Percentiles rank a stretch among this genome's conserved stretches.
Evolutionary conservation across 30 jellyfish, hydroid and myxozoan genomes (phyloP).

Genomic region (Aurelia sp.): DNA sequence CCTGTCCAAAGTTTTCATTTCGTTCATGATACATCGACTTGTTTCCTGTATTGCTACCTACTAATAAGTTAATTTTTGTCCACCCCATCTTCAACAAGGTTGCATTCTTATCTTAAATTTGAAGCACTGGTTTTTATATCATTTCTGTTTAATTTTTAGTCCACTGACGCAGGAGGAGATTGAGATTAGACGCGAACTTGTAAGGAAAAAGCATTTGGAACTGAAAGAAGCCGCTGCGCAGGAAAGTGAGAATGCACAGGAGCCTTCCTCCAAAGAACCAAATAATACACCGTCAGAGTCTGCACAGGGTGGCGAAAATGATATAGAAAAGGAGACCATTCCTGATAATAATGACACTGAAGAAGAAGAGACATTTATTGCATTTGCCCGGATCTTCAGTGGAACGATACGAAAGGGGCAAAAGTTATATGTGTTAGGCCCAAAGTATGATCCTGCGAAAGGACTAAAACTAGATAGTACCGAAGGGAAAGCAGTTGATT

Average conservation of each 20-base stretch:
- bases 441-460: constrained; percentile 85
- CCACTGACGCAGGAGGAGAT: constrained; percentile 86
- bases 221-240: constrained; percentile 41
- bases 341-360: not conserved
- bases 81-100: no score
- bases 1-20: no score
- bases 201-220: constrained; percentile 61
- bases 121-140: not conserved
- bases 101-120: no score
- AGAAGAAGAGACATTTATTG: constrained; percentile 78
- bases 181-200: constrained; percentile 74
- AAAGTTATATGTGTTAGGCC: constrained; percentile 83
- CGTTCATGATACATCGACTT: no score
- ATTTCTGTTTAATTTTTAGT: constrained; percentile 20
- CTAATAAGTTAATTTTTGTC: no score
- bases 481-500: constrained; percentile 6
- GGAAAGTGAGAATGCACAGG: constrained; percentile 7
- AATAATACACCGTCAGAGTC: not conserved
- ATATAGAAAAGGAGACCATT: not conserved
- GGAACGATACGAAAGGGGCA: constrained; percentile 87
- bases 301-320: not conserved
- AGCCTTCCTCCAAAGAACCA: not conserved
- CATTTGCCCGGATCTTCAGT: constrained; percentile 95
- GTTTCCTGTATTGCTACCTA: no score
- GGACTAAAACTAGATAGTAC: constrained; percentile 41